Evolutionary conservation across 1,140 invertebrate species (phyloP).

Genomic region (Ruditapes philippinarum): DNA sequence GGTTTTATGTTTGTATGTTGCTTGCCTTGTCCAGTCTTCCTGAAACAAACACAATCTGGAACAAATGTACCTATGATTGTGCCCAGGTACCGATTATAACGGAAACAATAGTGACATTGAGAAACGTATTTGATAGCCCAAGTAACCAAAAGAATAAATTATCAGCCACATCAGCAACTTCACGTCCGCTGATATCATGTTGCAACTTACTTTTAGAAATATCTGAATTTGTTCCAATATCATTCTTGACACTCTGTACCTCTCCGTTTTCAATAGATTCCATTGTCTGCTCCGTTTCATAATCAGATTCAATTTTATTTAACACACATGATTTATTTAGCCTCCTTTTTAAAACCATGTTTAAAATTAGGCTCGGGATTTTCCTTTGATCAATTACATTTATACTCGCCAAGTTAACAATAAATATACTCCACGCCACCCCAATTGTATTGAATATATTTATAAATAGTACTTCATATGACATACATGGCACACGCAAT

Average conservation of each 20-base stretch:
- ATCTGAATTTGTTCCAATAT: too few relatives aligned
- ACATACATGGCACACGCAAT: neutral
- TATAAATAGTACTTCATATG: neutral
- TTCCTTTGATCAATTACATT: neutral
- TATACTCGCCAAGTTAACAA: neutral
- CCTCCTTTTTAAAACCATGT: neutral
- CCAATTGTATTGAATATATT: neutral
- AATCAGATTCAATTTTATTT: neutral
- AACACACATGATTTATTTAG: neutral
- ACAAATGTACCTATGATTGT: too few relatives aligned
- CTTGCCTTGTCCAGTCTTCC: too few relatives aligned
- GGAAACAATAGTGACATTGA: too few relatives aligned
- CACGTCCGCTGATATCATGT: too few relatives aligned
- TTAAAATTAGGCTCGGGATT: neutral
- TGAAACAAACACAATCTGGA: too few relatives aligned
- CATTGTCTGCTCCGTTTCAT: neutral
- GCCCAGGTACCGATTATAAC: too few relatives aligned
- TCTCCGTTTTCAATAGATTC: neutral
- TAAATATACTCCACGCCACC: conserved; percentile 26
- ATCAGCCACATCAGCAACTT: too few relatives aligned
- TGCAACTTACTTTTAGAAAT: too few relatives aligned
- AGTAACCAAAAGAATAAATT: too few relatives aligned
- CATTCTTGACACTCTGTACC: neutral
- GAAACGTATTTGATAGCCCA: too few relatives aligned
- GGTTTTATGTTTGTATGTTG: too few relatives aligned